Evolutionary conservation across 2,113 vertebrate species (phyloP), one percentile per base, ranked within the genome.

Genomic region (Acrocephalus arundinaceus): DNA sequence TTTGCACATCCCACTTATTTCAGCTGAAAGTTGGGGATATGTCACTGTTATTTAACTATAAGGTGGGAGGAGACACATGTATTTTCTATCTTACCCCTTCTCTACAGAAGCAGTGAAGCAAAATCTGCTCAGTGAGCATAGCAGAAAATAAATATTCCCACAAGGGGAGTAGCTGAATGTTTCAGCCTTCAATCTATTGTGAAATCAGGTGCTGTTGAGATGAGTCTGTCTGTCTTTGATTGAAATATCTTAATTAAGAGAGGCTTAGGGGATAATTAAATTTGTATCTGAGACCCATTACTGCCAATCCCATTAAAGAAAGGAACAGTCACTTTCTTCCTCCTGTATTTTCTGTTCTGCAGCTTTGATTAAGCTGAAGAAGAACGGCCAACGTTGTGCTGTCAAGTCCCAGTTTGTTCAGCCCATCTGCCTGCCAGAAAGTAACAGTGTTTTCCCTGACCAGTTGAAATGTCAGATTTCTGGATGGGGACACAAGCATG

Each of bases 361-460:
- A 99, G 99, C 97, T 87, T 97, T 99, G 96, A 95, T 99, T 75
- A 99, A 98, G 63, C 97, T 99, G 96, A 99, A 98, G 97, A 99
- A 98, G 97, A 97, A 97, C 5, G 97, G 99, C 3, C 97, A 98
- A 2, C 97, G 94, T 13, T 99, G 99, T 48, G 99, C 98, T 0
- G 94, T 92, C 86, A 99, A 97, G 90, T 98, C 98, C 23, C 98
- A 98, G 51, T 99, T 99, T 62, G 98, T 99, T 57, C 98, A 98
- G 76, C 98, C 99, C 73, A 98, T 99, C 97, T 99, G 99, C 93
- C 98, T 99, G 82, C 99, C 99, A 0, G 98, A 98, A 39, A 97
- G 96, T 6, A 39, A 78, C 93, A 97, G 93, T 6, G 27, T 87
- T 61, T 99, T 99, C 87, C 97, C 98, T 0, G 95, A 98, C 2